Percentiles rank a stretch among this genome's conserved stretches.
These are phyloP conservation scores for Crossaster papposus DNA, from an alignment of 53 echinoderm and acorn worm genomes.

Conservation along the genomic window DNA sequence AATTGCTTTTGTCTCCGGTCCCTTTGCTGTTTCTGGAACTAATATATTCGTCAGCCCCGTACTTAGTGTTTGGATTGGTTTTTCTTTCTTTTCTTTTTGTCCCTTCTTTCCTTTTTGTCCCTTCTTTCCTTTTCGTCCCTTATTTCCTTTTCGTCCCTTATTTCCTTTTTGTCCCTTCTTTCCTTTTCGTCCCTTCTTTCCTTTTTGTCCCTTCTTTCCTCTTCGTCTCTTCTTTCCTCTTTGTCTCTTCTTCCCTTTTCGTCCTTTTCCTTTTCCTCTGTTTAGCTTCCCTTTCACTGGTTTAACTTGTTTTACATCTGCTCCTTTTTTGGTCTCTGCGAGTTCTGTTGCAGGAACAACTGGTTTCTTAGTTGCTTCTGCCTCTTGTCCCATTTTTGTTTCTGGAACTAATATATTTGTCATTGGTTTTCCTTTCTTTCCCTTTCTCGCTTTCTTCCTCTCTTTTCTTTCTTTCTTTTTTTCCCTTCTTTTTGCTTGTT, in stretches of 20 bases:
- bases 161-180: conserved; percentile 2
- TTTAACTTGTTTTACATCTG: not conserved
- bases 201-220: conserved; percentile 3
- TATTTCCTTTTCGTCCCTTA: too few relatives aligned
- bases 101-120: too few relatives aligned
- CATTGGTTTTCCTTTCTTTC: not conserved
- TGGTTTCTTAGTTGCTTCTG: too few relatives aligned
- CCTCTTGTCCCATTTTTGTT: not conserved
- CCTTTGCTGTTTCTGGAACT: not conserved
- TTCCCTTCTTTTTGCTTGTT: not conserved
- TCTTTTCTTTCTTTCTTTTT: not conserved
- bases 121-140: too few relatives aligned
- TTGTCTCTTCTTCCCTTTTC: not conserved
- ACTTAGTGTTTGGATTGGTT: not conserved
- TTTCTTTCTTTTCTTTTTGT: not conserved
- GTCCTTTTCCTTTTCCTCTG: not conserved
- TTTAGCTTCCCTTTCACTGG: not conserved
- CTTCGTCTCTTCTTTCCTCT: not conserved
- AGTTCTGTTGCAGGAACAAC: too few relatives aligned
- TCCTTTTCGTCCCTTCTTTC: not conserved
- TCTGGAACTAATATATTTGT: too few relatives aligned
- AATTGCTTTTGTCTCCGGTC: not conserved
- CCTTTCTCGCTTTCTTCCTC: conserved; percentile 3
- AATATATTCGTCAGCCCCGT: too few relatives aligned
- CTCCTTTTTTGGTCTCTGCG: too few relatives aligned